phyloP scores from a whole-genome alignment of 2,888 invertebrate species.

The Drosophila longiperda region DNA sequence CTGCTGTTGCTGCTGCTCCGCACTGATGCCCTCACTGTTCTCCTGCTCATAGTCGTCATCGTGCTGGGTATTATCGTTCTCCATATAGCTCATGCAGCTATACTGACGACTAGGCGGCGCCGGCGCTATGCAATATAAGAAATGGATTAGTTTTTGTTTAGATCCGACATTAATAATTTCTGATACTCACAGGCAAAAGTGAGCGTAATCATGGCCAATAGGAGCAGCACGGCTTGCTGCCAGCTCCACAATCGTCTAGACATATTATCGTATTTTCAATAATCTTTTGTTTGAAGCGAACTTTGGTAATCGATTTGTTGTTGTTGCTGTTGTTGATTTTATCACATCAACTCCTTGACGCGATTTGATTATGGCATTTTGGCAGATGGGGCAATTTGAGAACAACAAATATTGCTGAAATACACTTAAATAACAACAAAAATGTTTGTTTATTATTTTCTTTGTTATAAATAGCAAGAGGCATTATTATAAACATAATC shows the following conservation, averaged over 20 bases:
- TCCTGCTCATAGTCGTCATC: conserved; percentile 79
- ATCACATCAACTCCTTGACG: conserved; percentile 33
- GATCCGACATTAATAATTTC: too few species aligned
- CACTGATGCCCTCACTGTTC: conserved; percentile 47
- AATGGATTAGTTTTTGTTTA: conserved; percentile 3
- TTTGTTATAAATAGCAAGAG: conserved; percentile 15
- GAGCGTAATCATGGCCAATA: conserved; percentile 46
- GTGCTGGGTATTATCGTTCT: conserved; percentile 76
- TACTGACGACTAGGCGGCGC: conserved; percentile 63
- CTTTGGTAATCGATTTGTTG: not conserved
- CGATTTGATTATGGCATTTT: conserved; percentile 61
- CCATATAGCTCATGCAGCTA: conserved; percentile 81
- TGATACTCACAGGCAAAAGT: conserved; percentile 53
- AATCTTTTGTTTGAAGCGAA: conserved; percentile 12
- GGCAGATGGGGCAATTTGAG: conserved; percentile 20
- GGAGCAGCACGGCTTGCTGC: conserved; percentile 23
- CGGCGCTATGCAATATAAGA: conserved; percentile 58
- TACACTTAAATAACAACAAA: conserved; percentile 6
- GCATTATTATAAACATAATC: conserved; percentile 2
- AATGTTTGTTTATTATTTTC: conserved; percentile 1
- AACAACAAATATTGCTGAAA: conserved; percentile 35
- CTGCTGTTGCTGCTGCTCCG: conserved; percentile 53
- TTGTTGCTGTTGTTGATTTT: conserved; percentile 18
- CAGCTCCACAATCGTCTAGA: conserved; percentile 33
- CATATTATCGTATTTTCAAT: conserved; percentile 47